phyloP scores from a whole-genome alignment of 30 jellyfish, hydroid and myxozoan species.

The Aurelia aurita complex sp. Pacific region DNA sequence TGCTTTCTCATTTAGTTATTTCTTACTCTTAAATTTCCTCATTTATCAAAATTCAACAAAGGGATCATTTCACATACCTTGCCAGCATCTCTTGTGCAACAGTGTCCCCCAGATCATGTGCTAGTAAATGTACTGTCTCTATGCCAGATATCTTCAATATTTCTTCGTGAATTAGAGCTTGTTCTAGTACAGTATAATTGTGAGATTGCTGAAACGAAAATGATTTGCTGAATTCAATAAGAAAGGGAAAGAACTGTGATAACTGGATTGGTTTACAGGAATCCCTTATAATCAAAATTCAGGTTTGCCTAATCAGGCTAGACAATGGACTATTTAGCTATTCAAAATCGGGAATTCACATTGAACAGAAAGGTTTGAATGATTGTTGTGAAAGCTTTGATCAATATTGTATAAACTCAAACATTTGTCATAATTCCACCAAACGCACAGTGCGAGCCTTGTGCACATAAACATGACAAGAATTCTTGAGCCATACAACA shows the following conservation, averaged over 20 bases:
- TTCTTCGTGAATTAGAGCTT: conserved; percentile 77
- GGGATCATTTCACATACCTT: conserved; percentile 22
- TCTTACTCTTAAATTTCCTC: too few species aligned
- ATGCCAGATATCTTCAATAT: conserved; percentile 49
- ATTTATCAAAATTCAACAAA: too few species aligned
- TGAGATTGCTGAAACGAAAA: conserved; percentile 29
- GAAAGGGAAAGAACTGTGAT: neutral
- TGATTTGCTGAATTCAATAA: neutral
- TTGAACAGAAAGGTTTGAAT: too few species aligned
- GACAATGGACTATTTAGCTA: too few species aligned
- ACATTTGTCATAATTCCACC: too few species aligned
- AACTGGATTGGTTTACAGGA: neutral
- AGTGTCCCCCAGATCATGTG: conserved; percentile 94
- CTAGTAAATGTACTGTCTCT: conserved; percentile 62
- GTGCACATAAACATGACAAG: too few species aligned
- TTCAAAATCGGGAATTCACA: too few species aligned
- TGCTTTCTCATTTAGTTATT: too few species aligned
- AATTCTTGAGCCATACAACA: too few species aligned
- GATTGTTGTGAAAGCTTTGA: too few species aligned
- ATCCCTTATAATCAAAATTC: neutral
- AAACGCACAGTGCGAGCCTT: too few species aligned
- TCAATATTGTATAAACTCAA: too few species aligned
- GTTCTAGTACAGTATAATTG: conserved; percentile 74
- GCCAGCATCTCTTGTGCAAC: conserved; percentile 94
- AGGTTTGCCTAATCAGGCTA: neutral